A percentile compares a stretch with the other conserved stretches of the same genome.
Conservation (phyloP, 1,140 invertebrate genomes). For the Sitodiplosis mosellana region DNA sequence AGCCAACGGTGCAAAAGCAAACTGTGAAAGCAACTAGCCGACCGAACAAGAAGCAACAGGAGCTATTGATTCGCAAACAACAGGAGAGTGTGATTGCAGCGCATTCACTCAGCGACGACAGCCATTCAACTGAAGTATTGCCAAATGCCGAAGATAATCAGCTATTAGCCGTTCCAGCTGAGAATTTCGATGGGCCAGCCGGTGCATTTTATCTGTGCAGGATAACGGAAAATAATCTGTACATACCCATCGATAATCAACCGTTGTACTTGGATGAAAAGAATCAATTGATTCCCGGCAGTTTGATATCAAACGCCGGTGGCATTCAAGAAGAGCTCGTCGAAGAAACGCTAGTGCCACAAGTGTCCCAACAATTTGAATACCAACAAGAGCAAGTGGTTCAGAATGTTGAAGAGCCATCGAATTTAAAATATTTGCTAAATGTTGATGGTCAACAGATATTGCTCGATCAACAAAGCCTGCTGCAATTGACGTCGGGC, state of each 20-base stretch:
- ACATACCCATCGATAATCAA: constrained; percentile 49
- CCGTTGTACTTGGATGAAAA: constrained; percentile 32
- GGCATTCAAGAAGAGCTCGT: background rate
- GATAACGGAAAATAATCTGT: constrained; percentile 44
- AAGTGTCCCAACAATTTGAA: background rate
- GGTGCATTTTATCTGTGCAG: constrained; percentile 37
- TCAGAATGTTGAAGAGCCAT: background rate
- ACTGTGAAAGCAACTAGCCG: too few species aligned
- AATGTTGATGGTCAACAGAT: constrained; percentile 20
- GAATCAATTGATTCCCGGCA: constrained; percentile 32
- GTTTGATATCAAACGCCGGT: background rate
- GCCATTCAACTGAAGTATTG: too few species aligned
- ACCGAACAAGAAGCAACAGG: too few species aligned
- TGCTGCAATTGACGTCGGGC: constrained; percentile 8
- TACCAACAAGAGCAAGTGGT: background rate
- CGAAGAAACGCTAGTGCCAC: background rate
- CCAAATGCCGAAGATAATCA: constrained; percentile 11
- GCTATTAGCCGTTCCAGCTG: constrained; percentile 44
- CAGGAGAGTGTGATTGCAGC: too few species aligned
- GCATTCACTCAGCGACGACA: too few species aligned
- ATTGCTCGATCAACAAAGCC: constrained; percentile 12
- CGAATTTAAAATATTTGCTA: constrained; percentile 5
- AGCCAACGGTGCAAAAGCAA: too few species aligned
- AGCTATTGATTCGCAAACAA: too few species aligned
- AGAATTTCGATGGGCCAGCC: constrained; percentile 39